Evolutionary conservation across 2,797 vertebrate species (phyloP), one percentile per base, ranked within the genome.

Genomic region (Columba guinea): DNA sequence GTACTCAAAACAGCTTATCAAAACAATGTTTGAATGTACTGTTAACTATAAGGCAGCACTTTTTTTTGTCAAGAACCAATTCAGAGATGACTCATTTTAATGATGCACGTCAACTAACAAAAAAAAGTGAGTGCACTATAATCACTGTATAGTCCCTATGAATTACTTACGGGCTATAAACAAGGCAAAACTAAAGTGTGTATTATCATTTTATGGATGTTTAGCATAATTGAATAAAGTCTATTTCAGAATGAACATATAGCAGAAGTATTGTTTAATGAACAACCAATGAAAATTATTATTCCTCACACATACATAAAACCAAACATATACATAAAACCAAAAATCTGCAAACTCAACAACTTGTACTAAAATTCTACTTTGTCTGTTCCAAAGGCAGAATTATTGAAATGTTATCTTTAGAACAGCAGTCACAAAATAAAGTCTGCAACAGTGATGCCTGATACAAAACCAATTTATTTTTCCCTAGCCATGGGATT

Each of bases 401-500:
- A 87, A 92, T 64, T 89, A 82, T 76, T 91, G 71, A 93, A 92
- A 84, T 18, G 30, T 52, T 90, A 64, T 76, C 55, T 90, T 87
- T 74, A 89, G 44, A 95, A 89, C 51, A 96, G 58, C 9, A 87
- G 71, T 60, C 84, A 94, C 53, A 84, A 92, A 96, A 68, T 73
- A 92, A 87, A 90, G 28, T 77, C 60, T 93, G 60, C 84, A 86
- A 84, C 63, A 91, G 23, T 52, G 67, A 87, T 87, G 84, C 44
- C 32, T 89, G 89, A 75, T 82, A 93, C 28, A 96, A 84, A 87
- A 76, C 2, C 51, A 89, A 87, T 84, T 87, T 60, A 73, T 80
- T 95, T 95, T 91, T 93, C 68, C 68, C 46, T 35, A 87, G 65
- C 32, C 20, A 60, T 30, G 34, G 68, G 63, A 81, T 52, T 90